These are phyloP conservation scores for Epinephelus malabaricus DNA, from an alignment of 2,797 vertebrate species.

Conservation along the genomic window DNA sequence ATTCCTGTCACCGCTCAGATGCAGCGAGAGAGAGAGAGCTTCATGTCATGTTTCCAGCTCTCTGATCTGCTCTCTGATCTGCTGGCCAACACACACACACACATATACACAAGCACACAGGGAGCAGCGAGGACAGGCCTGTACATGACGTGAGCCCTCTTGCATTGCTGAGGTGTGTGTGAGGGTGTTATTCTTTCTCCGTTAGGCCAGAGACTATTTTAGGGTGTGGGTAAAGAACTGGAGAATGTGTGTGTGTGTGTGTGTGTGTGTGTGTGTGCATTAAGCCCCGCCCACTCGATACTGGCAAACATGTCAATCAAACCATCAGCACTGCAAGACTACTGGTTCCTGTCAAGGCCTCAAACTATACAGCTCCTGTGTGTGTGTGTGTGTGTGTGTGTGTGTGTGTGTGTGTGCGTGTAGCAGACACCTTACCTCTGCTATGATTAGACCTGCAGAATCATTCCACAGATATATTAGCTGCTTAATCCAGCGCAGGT, in stretches of 20 bases:
- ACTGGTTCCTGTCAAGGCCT: conserved; percentile 41
- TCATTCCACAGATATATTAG: conserved; percentile 60
- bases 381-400: conserved; percentile 17
- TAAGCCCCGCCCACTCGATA: conserved; percentile 22
- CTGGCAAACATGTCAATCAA: conserved; percentile 59
- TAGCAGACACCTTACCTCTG: conserved; percentile 47
- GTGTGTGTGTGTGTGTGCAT: not conserved
- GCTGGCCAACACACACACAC: conserved; percentile 18
- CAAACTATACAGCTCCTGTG: not conserved
- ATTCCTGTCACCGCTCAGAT: conserved; percentile 51
- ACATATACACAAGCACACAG: conserved; percentile 14
- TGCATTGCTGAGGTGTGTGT: conserved; percentile 35
- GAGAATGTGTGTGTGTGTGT: conserved; percentile 13
- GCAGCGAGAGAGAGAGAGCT: conserved; percentile 18
- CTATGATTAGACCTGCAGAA: conserved; percentile 59
- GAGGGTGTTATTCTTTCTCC: conserved; percentile 39
- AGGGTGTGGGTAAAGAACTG: conserved; percentile 51
- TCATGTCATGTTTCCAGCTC: conserved; percentile 35
- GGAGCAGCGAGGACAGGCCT: conserved; percentile 56
- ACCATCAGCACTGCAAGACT: conserved; percentile 19
- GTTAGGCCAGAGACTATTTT: conserved; percentile 46
- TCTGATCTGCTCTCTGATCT: conserved; percentile 57
- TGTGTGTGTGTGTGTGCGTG: conserved; percentile 23
- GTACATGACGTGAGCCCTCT: conserved; percentile 47
- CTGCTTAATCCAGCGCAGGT: conserved; percentile 52